Conservation (phyloP, 1,140 invertebrate genomes). For the Atta colombica region DNA sequence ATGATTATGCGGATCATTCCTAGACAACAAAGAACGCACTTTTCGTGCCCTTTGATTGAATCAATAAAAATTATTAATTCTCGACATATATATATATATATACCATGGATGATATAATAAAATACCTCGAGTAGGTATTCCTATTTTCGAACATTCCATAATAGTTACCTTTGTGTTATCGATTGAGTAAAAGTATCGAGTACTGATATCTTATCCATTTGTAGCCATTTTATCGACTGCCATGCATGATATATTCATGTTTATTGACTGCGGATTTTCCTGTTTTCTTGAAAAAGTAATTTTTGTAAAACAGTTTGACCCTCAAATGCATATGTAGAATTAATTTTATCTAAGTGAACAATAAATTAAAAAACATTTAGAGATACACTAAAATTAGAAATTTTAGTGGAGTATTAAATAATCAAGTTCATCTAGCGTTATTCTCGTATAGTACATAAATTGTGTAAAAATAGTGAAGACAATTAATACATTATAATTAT, state of each 20-base stretch:
- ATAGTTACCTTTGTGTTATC: not conserved
- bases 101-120: not conserved
- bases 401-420: not conserved
- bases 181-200: not conserved
- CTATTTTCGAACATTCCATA: not conserved
- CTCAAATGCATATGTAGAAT: conserved; percentile 21
- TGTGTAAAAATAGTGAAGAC: not conserved
- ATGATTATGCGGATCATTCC: not conserved
- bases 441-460: not conserved
- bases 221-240: conserved; percentile 32
- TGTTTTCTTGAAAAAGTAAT: not conserved
- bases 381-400: not conserved
- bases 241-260: not conserved
- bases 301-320: not conserved
- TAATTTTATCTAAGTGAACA: not conserved
- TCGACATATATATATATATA: not conserved
- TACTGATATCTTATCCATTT: conserved; percentile 13
- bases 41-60: conserved; percentile 21
- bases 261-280: conserved; percentile 15
- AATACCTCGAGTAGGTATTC: not conserved
- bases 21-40: not conserved
- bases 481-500: not conserved
- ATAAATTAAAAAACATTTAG: not conserved
- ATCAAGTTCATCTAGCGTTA: not conserved
- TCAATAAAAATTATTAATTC: not conserved